These are phyloP conservation scores for Uria aalge DNA, from an alignment of 2,113 vertebrate species.

Conservation along the genomic window DNA sequence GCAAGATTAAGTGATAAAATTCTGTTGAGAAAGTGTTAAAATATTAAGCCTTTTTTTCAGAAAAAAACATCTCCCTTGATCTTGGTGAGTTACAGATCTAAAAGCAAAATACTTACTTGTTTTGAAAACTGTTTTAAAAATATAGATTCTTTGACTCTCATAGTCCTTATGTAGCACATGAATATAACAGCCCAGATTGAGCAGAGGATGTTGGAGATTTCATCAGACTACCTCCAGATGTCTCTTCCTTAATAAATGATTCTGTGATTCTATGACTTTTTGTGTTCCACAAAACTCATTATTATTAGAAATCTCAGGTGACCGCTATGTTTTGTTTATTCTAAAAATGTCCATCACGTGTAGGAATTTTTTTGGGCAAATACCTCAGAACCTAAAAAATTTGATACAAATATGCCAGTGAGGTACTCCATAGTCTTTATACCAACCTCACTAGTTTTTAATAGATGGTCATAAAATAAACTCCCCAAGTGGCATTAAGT, in stretches of 20 bases:
- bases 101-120: background rate
- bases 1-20: background rate
- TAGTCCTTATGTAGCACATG: background rate
- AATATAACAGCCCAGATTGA: background rate
- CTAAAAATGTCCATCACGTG: background rate
- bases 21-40: background rate
- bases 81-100: background rate
- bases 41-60: background rate
- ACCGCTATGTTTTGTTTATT: background rate
- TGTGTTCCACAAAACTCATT: background rate
- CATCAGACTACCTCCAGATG: background rate
- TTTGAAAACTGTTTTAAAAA: background rate
- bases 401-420: background rate
- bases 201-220: background rate
- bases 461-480: background rate
- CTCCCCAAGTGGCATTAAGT: background rate
- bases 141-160: background rate
- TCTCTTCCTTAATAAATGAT: background rate
- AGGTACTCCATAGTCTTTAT: background rate
- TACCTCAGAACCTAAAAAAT: background rate
- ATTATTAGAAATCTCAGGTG: background rate
- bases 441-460: background rate
- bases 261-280: background rate
- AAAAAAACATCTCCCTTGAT: background rate
- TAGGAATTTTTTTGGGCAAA: fast-evolving